Conservation (phyloP, 2,113 vertebrate genomes). For the Odontophorus gujanensis region DNA sequence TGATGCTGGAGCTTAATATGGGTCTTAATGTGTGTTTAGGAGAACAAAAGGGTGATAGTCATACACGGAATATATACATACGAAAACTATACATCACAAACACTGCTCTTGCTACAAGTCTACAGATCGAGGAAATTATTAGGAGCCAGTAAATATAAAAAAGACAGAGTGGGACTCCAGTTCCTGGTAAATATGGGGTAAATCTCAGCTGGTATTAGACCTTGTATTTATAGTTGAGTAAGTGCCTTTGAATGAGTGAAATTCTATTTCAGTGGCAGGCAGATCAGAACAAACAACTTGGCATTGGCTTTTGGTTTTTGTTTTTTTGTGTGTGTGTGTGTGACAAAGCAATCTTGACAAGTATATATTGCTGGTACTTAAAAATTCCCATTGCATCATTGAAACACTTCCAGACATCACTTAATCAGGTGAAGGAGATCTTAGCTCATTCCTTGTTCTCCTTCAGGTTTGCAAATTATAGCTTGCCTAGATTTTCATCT, state of each 20-base stretch:
- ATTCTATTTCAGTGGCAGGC: not conserved
- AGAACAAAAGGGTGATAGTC: not conserved
- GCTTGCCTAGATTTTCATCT: constrained; percentile 11
- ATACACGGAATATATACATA: not conserved
- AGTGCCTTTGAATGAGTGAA: not conserved
- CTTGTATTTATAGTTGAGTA: not conserved
- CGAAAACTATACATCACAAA: not conserved
- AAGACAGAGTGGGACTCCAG: not conserved
- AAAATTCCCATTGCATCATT: not conserved
- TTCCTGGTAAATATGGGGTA: not conserved
- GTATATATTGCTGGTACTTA: constrained; percentile 21
- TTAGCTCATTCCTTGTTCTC: constrained; percentile 12
- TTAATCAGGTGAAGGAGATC: constrained; percentile 58
- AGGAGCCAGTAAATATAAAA: not conserved
- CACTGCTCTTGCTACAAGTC: not conserved
- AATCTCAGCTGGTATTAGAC: not conserved
- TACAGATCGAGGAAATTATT: not conserved
- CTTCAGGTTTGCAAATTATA: constrained; percentile 35
- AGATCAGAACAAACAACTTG: constrained; percentile 14
- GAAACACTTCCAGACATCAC: constrained; percentile 38
- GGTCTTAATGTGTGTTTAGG: not conserved
- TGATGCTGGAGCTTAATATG: not conserved
- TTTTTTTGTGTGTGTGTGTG: not conserved
- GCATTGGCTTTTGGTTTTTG: not conserved
- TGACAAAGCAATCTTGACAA: constrained; percentile 36